Conservation (phyloP, 2,888 invertebrate genomes). For the Uloborus plumipes region DNA sequence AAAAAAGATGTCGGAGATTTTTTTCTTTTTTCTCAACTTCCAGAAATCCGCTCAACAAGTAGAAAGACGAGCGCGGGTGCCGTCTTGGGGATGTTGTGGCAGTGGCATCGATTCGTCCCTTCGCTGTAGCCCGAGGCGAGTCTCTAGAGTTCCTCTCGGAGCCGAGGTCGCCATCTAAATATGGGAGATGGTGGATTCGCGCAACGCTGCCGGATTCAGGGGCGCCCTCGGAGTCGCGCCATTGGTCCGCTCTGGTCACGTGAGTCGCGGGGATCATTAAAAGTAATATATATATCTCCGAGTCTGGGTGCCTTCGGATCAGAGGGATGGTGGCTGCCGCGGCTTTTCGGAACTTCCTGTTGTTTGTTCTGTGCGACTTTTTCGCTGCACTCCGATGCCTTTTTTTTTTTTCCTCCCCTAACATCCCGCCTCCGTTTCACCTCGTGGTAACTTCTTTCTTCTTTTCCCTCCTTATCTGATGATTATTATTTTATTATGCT, state of each 20-base stretch:
- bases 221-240: constrained; percentile 35
- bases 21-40: too few species aligned
- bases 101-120: constrained; percentile 42
- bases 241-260: constrained; percentile 47
- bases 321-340: constrained; percentile 32
- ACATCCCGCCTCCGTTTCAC: constrained; percentile 1
- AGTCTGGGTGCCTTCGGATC: constrained; percentile 46
- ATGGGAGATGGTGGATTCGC: constrained; percentile 31
- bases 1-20: too few species aligned
- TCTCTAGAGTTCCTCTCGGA: constrained; percentile 33
- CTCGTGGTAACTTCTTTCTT: constrained; percentile 1
- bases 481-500: not conserved
- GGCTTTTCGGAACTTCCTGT: constrained; percentile 51
- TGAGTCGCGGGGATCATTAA: constrained; percentile 45
- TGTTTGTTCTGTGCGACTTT: constrained; percentile 34
- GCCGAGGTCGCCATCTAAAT: constrained; percentile 46
- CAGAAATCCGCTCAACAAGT: constrained; percentile 52
- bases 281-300: constrained; percentile 50
- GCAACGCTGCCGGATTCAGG: constrained; percentile 31
- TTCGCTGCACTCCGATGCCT: constrained; percentile 1
- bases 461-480: not conserved
- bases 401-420: constrained; percentile 4
- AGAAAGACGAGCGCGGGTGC: constrained; percentile 6
- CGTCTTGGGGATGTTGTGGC: not conserved
- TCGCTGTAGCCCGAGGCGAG: constrained; percentile 27